Evolutionary conservation across 2,113 vertebrate genomes (phyloP), one percentile per base, ranked within the genome.

Genomic region (Panthera tigris): DNA sequence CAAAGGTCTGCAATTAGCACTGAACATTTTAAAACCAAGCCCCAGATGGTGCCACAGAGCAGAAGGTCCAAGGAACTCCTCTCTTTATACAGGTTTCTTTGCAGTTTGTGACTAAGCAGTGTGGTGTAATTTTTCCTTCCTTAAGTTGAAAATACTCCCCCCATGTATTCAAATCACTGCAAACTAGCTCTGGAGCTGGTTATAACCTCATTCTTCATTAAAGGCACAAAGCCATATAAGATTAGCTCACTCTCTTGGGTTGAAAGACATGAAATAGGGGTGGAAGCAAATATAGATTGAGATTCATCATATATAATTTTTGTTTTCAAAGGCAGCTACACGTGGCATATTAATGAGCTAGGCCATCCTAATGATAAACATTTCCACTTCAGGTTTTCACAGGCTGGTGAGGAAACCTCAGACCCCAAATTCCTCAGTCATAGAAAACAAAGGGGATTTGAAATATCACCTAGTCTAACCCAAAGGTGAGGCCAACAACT

Each of bases 161-260:
- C 82, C 55, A 41, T 87, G 89, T 89, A 93, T 83, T 91, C 63
- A 93, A 92, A 92, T 96, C 91, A 92, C 25, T 50, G 57, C 25
- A 88, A 55, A 85, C 4, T 27, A 33, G 65, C 45, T 87, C 65
- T 79, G 74, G n/a, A 81, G 71, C 61, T 78, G 82, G 31, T 73
- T 82, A 89, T 21, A 85, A 41, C 12, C 52, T 84, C 50, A 16
- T 73, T 87, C 29, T 57, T 88, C 52, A 82, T 23, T 81, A 94
- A 79, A 39, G 21, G n/a, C 48, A 84, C 3, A 27, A 92, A 95
- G 65, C 57, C 31, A 33, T 11, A 39, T 5, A 73, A 52, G 7
- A 68, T 61, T 50, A 73, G 33, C 39, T 95, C 48, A n/a, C 19
- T 93, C 18, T 92, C 41, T 50, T 63, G 29, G 16, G 65, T 31